Evolutionary conservation across 1,140 invertebrate species (phyloP).

Genomic region (Pseudomyrmex cubaensis): DNA sequence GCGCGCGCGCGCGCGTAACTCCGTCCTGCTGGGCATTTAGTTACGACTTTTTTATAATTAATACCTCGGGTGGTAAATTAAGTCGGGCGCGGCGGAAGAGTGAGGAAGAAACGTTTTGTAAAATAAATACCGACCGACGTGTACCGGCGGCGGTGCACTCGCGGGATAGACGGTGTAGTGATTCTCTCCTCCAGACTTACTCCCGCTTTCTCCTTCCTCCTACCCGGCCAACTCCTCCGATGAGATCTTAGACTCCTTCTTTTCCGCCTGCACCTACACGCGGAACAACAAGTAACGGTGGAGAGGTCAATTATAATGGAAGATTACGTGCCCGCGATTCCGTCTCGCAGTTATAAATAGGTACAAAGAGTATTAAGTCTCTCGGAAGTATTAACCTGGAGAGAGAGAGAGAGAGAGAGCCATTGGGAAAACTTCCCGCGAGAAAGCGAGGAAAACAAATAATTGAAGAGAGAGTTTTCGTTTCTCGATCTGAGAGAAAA

Average conservation of each 20-base stretch:
- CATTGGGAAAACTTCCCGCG: slow-evolving; percentile 68
- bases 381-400: slow-evolving; percentile 68
- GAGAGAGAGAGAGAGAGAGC: slow-evolving; percentile 19
- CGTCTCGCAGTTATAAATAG: slow-evolving; percentile 67
- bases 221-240: neutral
- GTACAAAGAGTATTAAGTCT: slow-evolving; percentile 71
- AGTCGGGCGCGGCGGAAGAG: slow-evolving; percentile 73
- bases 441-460: slow-evolving; percentile 66
- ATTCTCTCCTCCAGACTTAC: slow-evolving; percentile 65
- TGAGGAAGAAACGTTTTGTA: slow-evolving; percentile 75
- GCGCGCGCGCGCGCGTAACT: slow-evolving; percentile 65
- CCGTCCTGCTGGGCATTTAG: slow-evolving; percentile 79
- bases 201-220: slow-evolving; percentile 31
- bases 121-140: slow-evolving; percentile 78
- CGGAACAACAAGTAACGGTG: slow-evolving; percentile 57
- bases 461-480: slow-evolving; percentile 59
- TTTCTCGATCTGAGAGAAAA: slow-evolving; percentile 20
- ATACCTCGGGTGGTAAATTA: slow-evolving; percentile 82
- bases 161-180: slow-evolving; percentile 21
- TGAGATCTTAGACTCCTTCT: slow-evolving; percentile 8
- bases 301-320: slow-evolving; percentile 73
- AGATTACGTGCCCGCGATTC: slow-evolving; percentile 68
- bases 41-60: slow-evolving; percentile 84
- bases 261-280: slow-evolving; percentile 22
- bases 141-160: slow-evolving; percentile 21